Evolutionary conservation across 1,140 invertebrate species (phyloP), one percentile per base, ranked within the genome.

Genomic region (Apis laboriosa): DNA sequence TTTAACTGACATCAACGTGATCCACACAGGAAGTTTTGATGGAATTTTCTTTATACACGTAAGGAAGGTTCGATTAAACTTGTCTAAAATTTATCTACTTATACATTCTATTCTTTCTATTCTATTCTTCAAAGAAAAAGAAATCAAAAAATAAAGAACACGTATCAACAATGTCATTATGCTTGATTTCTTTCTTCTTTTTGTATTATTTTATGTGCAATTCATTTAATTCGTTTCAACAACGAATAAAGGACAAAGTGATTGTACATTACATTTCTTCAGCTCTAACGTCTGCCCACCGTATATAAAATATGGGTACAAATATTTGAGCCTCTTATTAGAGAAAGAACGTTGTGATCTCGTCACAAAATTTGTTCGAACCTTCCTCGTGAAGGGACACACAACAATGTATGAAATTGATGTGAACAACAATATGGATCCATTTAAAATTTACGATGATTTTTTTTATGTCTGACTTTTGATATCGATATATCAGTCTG

Each of bases 21-120:
- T n/a, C n/a, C 56, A 78, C 17, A 60, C 7, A 15, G 12, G 43
- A 73, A 2, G 21, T 24, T 56, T 12, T 11, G 55, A 24, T 71
- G 49, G 28, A 2, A 19, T 4, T 64, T n/a, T 80, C 49, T 80
- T 21, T 80, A 5, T 63, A 43, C 56, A 28, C 34, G 56, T 53
- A 80, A 80, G 78, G 78, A 80, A 80, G 78, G 78, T 74, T 80
- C 78, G 78, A 80, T n/a, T 64, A 73, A n/a, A 9, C 24, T 73
- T n/a, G 21, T 67, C 24, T 15, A 66, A 43, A 66, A 15, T 77
- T 55, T 4, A 24, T 61, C 11, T n/a, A 49, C 17, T 12, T 61
- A 49, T 21, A n/a, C 15, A 0, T 11, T 43, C 2, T 28, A 9
- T 67, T 7, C 9, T 8, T 34, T 17, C 34, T 43, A 43, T 43